Base-by-base conservation (phyloP, 2,888 invertebrate species). In the Nineta flava region DNA sequence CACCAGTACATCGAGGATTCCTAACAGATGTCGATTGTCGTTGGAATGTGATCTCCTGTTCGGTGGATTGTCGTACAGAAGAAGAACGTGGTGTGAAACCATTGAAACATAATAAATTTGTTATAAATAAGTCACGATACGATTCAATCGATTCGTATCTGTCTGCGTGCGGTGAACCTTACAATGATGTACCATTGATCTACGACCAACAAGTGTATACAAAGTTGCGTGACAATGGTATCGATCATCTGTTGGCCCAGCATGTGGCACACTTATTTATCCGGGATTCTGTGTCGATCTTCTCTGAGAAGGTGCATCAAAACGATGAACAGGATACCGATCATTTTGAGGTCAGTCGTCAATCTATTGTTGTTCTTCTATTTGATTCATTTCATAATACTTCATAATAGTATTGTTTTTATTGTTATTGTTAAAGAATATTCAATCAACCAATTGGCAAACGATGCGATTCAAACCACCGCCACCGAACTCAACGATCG, bases 371-470 rank as follows among this genome's bases (percentile, higher is more conserved):
- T 19, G 5, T 19, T 19, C 5, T 4, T 19, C 5, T 19, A 19
- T 19, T 19, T 19, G 5, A 19, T 19, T 19, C 2, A 19, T 35
- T 32, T 32, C 32, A 32, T 10, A 32, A 32, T 9, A 32, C 10
- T 32, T 32, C 32, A 32, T 32, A 32, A 32, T 9, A 32, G 10
- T 9, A n/a, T 21, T 26, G 9, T 26, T n/a, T 41, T 38, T 12
- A 12, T 49, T 50, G 31, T 51, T 56, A 55, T 54, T 49, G 55
- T 64, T 65, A 3, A 65, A 91, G 88, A 97, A 97, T 65, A 94
- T 97, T 57, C 96, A 97, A 65, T 96, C 96, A 1, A 97, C 97
- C 26, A 97, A 97, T 72, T 97, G 97, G 97, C 96, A 97, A 71
- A 94, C 95, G 32, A 94, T 97, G 94, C 76, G 94, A 40, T 99